A percentile compares a stretch with the other conserved stretches of the same genome.
Evolutionary conservation across 2,797 vertebrate species (phyloP).

Genomic region (Myoxocephalus aenaeus): DNA sequence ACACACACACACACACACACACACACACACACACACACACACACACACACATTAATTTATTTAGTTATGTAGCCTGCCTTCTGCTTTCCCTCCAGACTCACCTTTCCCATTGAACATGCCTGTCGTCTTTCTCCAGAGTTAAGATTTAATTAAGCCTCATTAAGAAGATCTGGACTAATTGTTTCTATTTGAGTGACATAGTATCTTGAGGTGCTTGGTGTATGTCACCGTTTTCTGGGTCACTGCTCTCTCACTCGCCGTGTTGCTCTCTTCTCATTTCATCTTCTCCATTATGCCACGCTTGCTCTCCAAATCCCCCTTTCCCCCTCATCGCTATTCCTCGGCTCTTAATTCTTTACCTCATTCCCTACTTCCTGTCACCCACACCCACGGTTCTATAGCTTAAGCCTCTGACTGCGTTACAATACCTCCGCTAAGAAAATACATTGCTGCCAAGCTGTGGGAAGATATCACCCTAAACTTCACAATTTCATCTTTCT

Average conservation of each 20-base stretch:
- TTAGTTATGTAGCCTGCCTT: slow-evolving; percentile 65
- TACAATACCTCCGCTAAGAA: slow-evolving; percentile 56
- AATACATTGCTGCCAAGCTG: slow-evolving; percentile 53
- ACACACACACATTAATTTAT: slow-evolving; percentile 50
- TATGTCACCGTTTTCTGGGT: slow-evolving; percentile 84
- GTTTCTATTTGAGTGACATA: slow-evolving; percentile 88
- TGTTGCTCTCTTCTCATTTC: slow-evolving; percentile 69
- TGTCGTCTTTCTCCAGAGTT: slow-evolving; percentile 76
- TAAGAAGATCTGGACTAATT: slow-evolving; percentile 89
- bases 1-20: slow-evolving; percentile 17
- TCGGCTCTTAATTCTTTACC: slow-evolving; percentile 61
- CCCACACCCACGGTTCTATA: slow-evolving; percentile 58
- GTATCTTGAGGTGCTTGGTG: slow-evolving; percentile 77
- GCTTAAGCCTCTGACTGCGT: slow-evolving; percentile 65
- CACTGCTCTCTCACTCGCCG: slow-evolving; percentile 75
- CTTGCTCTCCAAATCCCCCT: slow-evolving; percentile 64
- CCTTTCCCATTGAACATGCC: slow-evolving; percentile 68
- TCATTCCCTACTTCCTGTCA: slow-evolving; percentile 57
- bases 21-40: slow-evolving; percentile 15
- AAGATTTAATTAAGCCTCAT: slow-evolving; percentile 85
- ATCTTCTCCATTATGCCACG: slow-evolving; percentile 54
- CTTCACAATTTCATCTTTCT: slow-evolving; percentile 56
- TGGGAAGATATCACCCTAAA: slow-evolving; percentile 49
- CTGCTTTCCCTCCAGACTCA: slow-evolving; percentile 70
- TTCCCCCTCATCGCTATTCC: slow-evolving; percentile 41